Evolutionary conservation across 1,140 invertebrate species (phyloP).

Genomic region (Lamellibrachia luymesi): DNA sequence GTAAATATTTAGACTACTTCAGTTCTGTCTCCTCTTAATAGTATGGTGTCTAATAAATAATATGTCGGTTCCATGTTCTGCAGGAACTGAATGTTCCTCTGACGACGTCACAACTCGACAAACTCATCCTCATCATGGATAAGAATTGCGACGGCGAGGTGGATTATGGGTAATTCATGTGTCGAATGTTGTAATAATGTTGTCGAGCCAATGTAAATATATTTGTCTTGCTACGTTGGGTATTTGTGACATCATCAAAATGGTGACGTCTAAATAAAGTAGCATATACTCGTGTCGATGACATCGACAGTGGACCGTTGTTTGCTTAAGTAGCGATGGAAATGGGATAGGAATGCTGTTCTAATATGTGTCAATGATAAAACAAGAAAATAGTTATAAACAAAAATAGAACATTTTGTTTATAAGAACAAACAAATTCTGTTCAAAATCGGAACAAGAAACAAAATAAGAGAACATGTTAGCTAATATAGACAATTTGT

Average conservation of each 20-base stretch:
- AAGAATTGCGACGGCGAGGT: conserved; percentile 2
- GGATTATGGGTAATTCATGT: conserved; percentile 9
- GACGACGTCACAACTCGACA: neutral
- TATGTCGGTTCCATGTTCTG: neutral
- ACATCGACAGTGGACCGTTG: neutral
- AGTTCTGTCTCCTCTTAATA: neutral
- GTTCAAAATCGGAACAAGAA: neutral
- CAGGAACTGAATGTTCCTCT: conserved; percentile 3
- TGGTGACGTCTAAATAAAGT: neutral
- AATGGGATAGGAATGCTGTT: neutral
- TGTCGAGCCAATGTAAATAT: neutral
- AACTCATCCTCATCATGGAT: neutral
- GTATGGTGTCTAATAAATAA: neutral
- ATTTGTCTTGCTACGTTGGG: too few relatives aligned
- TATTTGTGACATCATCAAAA: too few relatives aligned
- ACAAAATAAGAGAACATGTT: neutral
- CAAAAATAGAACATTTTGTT: neutral
- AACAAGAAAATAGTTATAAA: neutral
- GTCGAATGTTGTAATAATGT: neutral
- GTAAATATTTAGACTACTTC: too few relatives aligned
- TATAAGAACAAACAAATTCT: neutral
- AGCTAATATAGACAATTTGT: too few relatives aligned
- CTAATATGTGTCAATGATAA: neutral
- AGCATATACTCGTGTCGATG: neutral
- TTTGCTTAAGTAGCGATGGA: neutral